Conservation (phyloP, 2,888 invertebrate genomes). For the Leptopilina drosophilae region DNA sequence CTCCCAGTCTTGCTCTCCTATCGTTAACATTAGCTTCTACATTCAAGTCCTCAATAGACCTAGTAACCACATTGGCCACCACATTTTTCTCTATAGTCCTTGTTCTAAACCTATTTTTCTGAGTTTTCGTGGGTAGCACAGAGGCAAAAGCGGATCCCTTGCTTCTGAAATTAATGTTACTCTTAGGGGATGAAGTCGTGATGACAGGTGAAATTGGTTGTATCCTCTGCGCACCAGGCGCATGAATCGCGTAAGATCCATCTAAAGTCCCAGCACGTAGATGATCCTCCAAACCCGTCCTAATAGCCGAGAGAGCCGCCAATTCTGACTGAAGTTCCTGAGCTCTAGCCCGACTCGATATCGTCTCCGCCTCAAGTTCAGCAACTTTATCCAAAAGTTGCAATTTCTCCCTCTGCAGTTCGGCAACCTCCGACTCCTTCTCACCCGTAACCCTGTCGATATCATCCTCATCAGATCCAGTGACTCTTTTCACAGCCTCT, state of each 20-base stretch:
- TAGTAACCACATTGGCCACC: constrained; percentile 63
- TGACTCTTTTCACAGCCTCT: constrained; percentile 71
- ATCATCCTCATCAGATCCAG: constrained; percentile 60
- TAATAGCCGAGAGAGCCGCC: constrained; percentile 78
- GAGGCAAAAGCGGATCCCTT: constrained; percentile 69
- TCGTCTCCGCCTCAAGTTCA: constrained; percentile 87
- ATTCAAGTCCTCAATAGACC: constrained; percentile 67
- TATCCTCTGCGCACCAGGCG: constrained; percentile 68
- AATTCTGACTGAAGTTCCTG: constrained; percentile 83
- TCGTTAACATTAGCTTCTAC: constrained; percentile 67
- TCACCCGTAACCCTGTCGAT: constrained; percentile 47
- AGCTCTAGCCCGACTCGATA: constrained; percentile 83
- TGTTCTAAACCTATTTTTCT: constrained; percentile 74
- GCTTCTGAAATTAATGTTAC: constrained; percentile 61
- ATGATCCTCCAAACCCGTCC: constrained; percentile 73
- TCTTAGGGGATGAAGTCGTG: constrained; percentile 62
- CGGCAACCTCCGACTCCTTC: constrained; percentile 79
- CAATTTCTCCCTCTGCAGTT: constrained; percentile 86
- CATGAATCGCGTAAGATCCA: constrained; percentile 59
- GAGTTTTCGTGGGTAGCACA: constrained; percentile 62
- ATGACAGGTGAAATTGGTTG: constrained; percentile 61
- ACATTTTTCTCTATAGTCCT: constrained; percentile 76
- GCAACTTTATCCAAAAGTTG: constrained; percentile 85
- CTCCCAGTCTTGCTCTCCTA: constrained; percentile 78
- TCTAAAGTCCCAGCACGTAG: constrained; percentile 60